These are phyloP conservation scores for Zoanthus sansibaricus DNA, from an alignment of 92 coral and sea anemone species.

Conservation along the genomic window DNA sequence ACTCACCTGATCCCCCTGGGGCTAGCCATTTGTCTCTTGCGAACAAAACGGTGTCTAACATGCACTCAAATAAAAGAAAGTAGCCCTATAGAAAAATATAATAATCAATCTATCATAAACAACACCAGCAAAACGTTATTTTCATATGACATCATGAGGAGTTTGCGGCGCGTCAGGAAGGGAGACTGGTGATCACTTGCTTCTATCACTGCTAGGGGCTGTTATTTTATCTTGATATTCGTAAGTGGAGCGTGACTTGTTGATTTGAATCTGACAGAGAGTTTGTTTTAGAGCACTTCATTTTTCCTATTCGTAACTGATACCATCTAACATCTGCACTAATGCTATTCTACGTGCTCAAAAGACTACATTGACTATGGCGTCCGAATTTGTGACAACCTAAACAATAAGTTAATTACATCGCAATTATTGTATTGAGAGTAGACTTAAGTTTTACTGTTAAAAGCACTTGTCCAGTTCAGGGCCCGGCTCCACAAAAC, in stretches of 20 bases:
- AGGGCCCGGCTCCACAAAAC: too few relatives aligned
- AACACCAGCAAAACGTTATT: neutral
- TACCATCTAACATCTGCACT: neutral
- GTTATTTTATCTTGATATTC: neutral
- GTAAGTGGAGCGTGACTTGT: neutral
- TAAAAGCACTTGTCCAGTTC: too few relatives aligned
- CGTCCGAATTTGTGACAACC: too few relatives aligned
- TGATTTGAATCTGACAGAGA: neutral
- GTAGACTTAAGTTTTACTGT: too few relatives aligned
- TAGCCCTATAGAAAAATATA: conserved; percentile 71
- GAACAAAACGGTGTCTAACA: conserved; percentile 93
- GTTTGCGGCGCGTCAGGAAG: neutral
- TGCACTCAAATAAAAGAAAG: conserved; percentile 94
- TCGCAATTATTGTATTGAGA: too few relatives aligned
- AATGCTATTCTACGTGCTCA: conserved; percentile 3
- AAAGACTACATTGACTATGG: neutral
- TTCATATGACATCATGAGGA: neutral
- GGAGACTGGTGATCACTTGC: neutral
- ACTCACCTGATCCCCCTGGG: conserved; percentile 80
- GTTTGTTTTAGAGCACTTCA: neutral
- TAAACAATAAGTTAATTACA: too few relatives aligned
- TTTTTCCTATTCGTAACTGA: neutral
- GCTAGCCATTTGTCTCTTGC: conserved; percentile 95
- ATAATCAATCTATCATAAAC: neutral
- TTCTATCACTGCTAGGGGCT: neutral